phyloP scores from a whole-genome alignment of 2,797 vertebrate species.

The Streptopelia turtur region DNA sequence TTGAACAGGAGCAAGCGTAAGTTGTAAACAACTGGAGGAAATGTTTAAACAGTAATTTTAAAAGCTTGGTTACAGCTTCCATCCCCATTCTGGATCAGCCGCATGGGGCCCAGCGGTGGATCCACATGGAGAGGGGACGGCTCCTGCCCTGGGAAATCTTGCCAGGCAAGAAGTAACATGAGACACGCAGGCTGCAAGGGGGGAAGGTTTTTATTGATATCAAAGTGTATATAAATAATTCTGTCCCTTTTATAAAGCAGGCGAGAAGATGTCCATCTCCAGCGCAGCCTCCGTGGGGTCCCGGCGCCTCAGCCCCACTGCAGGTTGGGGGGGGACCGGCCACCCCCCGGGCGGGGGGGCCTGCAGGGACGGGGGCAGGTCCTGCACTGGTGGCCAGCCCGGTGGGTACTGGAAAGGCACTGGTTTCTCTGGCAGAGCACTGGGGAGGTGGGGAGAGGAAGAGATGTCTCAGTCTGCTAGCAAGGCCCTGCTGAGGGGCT shows the following conservation, averaged over 20 bases:
- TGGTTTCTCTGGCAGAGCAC: slow-evolving; percentile 56
- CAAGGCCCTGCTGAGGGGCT: not conserved
- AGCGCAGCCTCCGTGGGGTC: not conserved
- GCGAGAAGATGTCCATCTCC: not conserved
- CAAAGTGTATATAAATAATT: not conserved
- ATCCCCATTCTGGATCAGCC: rapidly evolving
- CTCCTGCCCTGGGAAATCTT: not conserved
- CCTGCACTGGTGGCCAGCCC: slow-evolving; percentile 87
- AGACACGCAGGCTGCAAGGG: rapidly evolving
- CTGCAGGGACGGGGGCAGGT: slow-evolving; percentile 90
- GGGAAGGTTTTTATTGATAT: slow-evolving; percentile 20
- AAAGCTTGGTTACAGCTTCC: not conserved
- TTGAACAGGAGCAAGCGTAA: not conserved
- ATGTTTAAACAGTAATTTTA: not conserved
- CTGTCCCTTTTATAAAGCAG: not conserved
- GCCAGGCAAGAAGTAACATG: rapidly evolving
- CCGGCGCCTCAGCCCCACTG: slow-evolving; percentile 88
- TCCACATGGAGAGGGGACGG: not conserved
- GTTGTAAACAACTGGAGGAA: not conserved
- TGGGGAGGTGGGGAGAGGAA: not conserved
- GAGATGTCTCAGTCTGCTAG: not conserved
- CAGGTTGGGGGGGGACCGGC: slow-evolving; percentile 73
- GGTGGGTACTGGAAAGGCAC: slow-evolving; percentile 80
- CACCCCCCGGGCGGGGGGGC: slow-evolving; percentile 86
- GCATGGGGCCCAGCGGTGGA: rapidly evolving